A percentile compares a stretch with the other conserved stretches of the same genome.
phyloP scores from a whole-genome alignment of 2,797 vertebrate genomes.

The Enteromius argenteus region DNA sequence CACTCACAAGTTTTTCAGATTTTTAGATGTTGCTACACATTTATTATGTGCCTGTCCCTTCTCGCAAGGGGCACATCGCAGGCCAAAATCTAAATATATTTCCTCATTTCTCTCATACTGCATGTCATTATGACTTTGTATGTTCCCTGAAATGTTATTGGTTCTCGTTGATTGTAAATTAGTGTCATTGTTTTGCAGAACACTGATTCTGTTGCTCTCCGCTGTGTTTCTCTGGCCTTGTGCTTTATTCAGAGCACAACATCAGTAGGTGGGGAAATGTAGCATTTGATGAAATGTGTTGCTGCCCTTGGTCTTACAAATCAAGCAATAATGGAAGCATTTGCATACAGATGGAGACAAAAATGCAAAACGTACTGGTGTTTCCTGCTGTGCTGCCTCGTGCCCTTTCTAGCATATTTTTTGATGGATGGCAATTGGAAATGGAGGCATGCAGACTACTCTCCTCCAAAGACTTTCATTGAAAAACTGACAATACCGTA shows the following conservation, averaged over 20 bases:
- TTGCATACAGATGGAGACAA: conserved; percentile 54
- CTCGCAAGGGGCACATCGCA: neutral
- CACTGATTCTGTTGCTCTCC: conserved; percentile 10
- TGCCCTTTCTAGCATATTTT: conserved; percentile 20
- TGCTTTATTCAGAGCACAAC: conserved; percentile 26
- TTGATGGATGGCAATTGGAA: conserved; percentile 9
- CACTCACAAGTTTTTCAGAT: neutral
- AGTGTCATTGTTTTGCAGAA: conserved; percentile 10
- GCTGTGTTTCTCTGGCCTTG: neutral
- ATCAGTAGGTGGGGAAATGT: conserved; percentile 27
- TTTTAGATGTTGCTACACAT: neutral
- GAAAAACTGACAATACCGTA: neutral
- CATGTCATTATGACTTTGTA: neutral
- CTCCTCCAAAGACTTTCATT: conserved; percentile 1
- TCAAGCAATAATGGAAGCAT: conserved; percentile 50
- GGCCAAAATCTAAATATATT: neutral
- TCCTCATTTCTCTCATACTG: neutral
- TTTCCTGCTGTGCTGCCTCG: conserved; percentile 37
- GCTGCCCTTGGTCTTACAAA: conserved; percentile 39
- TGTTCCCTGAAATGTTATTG: neutral
- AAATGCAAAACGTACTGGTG: conserved; percentile 31
- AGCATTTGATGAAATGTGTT: conserved; percentile 41
- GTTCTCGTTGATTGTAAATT: conserved; percentile 23
- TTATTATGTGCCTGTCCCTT: conserved; percentile 29
- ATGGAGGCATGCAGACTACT: conserved; percentile 13